phyloP scores from a whole-genome alignment of 1,140 invertebrate species.

The Cheumatopsyche charites region DNA sequence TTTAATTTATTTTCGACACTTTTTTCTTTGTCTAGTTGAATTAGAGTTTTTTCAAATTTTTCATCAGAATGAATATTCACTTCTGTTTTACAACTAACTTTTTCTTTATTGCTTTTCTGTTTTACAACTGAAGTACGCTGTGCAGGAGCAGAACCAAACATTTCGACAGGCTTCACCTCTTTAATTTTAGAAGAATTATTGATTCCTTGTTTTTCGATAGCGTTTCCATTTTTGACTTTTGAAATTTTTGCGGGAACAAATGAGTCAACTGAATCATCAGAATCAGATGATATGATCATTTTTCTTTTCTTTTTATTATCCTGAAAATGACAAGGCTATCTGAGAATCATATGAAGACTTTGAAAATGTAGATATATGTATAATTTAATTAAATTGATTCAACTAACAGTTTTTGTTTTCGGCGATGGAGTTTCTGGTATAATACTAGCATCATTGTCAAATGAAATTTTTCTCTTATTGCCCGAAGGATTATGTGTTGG shows the following conservation, averaged over 20 bases:
- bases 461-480: neutral
- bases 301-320: slow-evolving; percentile 20
- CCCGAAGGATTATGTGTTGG: neutral
- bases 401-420: neutral
- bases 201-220: slow-evolving; percentile 43
- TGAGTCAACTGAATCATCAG: slow-evolving; percentile 13
- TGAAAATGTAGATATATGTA: neutral
- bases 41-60: slow-evolving; percentile 70
- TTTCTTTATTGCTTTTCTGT: slow-evolving; percentile 38
- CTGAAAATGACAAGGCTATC: neutral
- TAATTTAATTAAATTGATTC: neutral
- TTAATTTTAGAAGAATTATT: slow-evolving; percentile 49
- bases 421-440: neutral
- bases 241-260: neutral
- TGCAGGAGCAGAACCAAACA: slow-evolving; percentile 55
- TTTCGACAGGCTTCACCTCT: slow-evolving; percentile 54
- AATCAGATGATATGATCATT: slow-evolving; percentile 4
- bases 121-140: slow-evolving; percentile 56
- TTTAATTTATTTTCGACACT: slow-evolving; percentile 51
- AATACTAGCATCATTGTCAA: neutral
- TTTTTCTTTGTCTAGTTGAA: slow-evolving; percentile 63
- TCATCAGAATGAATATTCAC: slow-evolving; percentile 68
- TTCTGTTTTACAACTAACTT: slow-evolving; percentile 56
- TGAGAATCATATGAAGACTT: no score
- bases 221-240: slow-evolving; percentile 25